Percentiles rank a stretch among this genome's conserved stretches.
phyloP scores from a whole-genome alignment of 1,140 invertebrate genomes.

The Anthonomus grandis region DNA sequence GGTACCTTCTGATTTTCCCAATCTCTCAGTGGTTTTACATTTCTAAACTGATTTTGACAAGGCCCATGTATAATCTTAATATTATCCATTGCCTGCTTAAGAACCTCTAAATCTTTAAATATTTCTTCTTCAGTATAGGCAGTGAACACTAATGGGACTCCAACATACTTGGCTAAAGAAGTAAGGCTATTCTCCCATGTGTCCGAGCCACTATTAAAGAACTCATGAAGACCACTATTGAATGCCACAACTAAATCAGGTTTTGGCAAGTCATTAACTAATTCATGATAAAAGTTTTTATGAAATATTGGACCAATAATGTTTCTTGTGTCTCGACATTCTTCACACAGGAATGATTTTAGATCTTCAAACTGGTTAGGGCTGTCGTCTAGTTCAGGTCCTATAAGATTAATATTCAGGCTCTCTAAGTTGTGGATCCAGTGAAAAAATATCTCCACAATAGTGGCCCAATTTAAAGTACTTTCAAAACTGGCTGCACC shows the following conservation, averaged over 20 bases:
- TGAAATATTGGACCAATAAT: constrained; percentile 20
- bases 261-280: constrained; percentile 26
- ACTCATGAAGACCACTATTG: constrained; percentile 46
- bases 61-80: constrained; percentile 23
- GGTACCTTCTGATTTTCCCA: constrained; percentile 28
- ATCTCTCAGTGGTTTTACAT: constrained; percentile 31
- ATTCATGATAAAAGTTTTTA: constrained; percentile 37
- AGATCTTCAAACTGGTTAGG: background rate
- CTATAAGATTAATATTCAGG: constrained; percentile 38
- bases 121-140: constrained; percentile 44
- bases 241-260: constrained; percentile 43
- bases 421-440: constrained; percentile 38
- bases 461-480: constrained; percentile 34
- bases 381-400: constrained; percentile 31
- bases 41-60: constrained; percentile 34
- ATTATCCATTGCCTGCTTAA: constrained; percentile 5
- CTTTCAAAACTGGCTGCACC: constrained; percentile 37
- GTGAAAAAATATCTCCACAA: constrained; percentile 36
- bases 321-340: constrained; percentile 27
- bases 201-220: constrained; percentile 29
- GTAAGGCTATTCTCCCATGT: constrained; percentile 40
- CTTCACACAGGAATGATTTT: constrained; percentile 24
- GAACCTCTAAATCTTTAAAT: constrained; percentile 26
- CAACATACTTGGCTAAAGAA: constrained; percentile 28
- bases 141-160: constrained; percentile 41